Evolutionary conservation across 2,888 invertebrate genomes (phyloP).

Genomic region (Lycophotia porphyrea): DNA sequence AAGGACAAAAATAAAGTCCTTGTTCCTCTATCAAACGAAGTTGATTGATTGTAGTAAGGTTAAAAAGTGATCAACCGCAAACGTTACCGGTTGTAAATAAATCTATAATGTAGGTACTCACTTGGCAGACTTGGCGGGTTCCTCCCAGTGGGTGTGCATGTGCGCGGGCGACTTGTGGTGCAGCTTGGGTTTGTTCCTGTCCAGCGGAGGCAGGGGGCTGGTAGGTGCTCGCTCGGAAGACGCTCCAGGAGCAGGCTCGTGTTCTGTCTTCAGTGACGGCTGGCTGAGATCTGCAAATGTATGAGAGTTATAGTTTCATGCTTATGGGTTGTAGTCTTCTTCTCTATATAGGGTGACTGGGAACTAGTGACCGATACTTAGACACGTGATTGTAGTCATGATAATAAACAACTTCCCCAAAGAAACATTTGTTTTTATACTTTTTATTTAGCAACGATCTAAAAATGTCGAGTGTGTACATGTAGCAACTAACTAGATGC

Average conservation of each 20-base stretch:
- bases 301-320: neutral
- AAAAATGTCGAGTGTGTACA: too few relatives aligned
- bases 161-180: constrained; percentile 84
- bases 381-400: too few relatives aligned
- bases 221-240: constrained; percentile 45
- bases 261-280: constrained; percentile 93
- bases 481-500: too few relatives aligned
- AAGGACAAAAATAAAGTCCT: too few relatives aligned
- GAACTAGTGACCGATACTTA: too few relatives aligned
- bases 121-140: constrained; percentile 79
- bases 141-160: constrained; percentile 92
- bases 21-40: too few relatives aligned
- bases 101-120: neutral
- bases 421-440: too few relatives aligned
- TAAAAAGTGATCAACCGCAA: neutral
- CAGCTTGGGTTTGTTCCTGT: constrained; percentile 66
- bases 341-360: too few relatives aligned
- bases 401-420: too few relatives aligned
- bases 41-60: neutral
- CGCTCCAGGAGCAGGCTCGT: constrained; percentile 40
- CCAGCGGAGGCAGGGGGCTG: constrained; percentile 63
- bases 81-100: neutral
- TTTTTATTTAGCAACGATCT: too few relatives aligned
- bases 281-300: constrained; percentile 92
- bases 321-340: too few relatives aligned